Conservation (phyloP, 2,113 vertebrate species). For the Alectura lathami region DNA sequence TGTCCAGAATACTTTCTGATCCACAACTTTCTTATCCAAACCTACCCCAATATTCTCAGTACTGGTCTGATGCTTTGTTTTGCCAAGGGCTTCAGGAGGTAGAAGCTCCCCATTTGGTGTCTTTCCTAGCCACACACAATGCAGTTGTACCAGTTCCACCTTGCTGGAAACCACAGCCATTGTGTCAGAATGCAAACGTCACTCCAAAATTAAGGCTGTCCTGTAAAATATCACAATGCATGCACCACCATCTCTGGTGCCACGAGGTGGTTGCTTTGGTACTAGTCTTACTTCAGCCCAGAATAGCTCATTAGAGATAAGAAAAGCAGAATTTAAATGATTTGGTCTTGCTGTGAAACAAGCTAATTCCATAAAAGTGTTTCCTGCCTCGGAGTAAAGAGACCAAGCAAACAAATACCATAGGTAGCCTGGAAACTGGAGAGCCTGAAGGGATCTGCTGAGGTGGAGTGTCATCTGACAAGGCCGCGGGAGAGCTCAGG, state of each 20-base stretch:
- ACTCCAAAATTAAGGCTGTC: not conserved
- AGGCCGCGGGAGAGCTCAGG: not conserved
- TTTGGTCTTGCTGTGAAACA: not conserved
- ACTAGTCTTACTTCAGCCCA: not conserved
- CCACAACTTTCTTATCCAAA: not conserved
- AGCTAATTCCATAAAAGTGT: not conserved
- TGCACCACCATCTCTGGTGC: not conserved
- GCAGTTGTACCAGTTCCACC: not conserved
- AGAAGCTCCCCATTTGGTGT: not conserved
- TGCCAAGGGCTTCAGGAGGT: not conserved
- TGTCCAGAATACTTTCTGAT: not conserved
- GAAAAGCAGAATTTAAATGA: not conserved
- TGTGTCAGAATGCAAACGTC: not conserved
- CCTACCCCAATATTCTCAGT: not conserved
- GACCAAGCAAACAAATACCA: slow-evolving; percentile 44
- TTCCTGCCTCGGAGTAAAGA: not conserved
- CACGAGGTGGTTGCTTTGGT: not conserved
- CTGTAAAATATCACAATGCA: not conserved
- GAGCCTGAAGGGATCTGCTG: not conserved
- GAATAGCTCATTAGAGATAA: not conserved
- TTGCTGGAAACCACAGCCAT: not conserved
- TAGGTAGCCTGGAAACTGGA: slow-evolving; percentile 47
- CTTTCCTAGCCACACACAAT: not conserved
- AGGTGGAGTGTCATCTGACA: slow-evolving; percentile 34
- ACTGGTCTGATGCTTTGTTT: not conserved